Evolutionary conservation across 1,140 invertebrate species (phyloP).

Genomic region (Protaetia brevitarsis): DNA sequence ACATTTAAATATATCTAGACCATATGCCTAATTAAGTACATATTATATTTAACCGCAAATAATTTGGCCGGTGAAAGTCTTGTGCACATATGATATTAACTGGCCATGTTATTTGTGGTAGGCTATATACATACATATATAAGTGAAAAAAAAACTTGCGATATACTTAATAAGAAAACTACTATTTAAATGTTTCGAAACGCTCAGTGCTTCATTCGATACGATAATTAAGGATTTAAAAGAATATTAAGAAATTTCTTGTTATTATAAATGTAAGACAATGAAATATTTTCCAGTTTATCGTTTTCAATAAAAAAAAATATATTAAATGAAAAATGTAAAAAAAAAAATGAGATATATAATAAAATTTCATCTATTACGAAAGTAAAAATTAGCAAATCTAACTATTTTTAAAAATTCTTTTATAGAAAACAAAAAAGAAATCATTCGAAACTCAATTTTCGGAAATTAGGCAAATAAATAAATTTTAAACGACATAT

Average conservation of each 20-base stretch:
- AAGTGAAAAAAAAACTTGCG: no score
- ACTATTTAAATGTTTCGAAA: constrained; percentile 1
- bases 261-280: no score
- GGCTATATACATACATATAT: no score
- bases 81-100: no score
- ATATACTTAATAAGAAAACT: constrained; percentile 1
- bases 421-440: background rate
- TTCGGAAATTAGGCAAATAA: background rate
- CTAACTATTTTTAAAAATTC: constrained; percentile 7
- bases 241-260: no score
- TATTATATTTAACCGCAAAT: background rate
- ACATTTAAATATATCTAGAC: background rate
- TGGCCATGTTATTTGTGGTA: no score
- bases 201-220: constrained; percentile 7
- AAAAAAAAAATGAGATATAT: background rate
- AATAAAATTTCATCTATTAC: background rate
- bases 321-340: background rate
- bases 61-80: no score
- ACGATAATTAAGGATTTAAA: no score
- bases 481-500: no score
- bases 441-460: no score
- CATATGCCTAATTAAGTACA: background rate
- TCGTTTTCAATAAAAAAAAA: background rate
- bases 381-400: background rate
- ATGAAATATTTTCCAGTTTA: background rate